Conservation (phyloP, 2,113 vertebrate species). For the Aplodontia rufa region DNA sequence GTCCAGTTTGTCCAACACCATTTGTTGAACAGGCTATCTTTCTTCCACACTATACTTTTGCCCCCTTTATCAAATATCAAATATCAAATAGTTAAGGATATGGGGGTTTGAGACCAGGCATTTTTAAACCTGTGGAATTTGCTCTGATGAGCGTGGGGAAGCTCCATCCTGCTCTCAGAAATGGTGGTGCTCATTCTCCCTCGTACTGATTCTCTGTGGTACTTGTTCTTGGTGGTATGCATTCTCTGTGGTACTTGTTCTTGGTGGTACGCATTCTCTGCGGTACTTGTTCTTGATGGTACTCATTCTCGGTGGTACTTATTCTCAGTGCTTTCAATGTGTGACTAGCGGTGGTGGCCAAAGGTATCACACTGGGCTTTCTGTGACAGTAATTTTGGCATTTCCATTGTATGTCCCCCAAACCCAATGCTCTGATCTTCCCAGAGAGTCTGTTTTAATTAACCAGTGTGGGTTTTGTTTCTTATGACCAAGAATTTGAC, state of each 20-base stretch:
- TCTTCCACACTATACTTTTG: too few relatives aligned
- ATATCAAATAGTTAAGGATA: too few relatives aligned
- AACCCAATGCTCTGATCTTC: neutral
- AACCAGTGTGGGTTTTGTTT: neutral
- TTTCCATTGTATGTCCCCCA: neutral
- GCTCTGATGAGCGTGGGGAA: too few relatives aligned
- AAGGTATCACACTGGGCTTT: neutral
- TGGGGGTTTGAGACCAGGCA: neutral
- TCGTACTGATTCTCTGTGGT: neutral
- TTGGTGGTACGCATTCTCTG: too few relatives aligned
- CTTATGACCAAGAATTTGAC: neutral
- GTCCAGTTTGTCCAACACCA: too few relatives aligned
- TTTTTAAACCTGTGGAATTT: too few relatives aligned
- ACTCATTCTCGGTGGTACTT: too few relatives aligned
- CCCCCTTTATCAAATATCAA: too few relatives aligned
- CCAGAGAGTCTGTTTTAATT: neutral
- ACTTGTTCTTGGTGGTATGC: neutral
- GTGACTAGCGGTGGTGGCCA: neutral
- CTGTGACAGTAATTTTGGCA: neutral
- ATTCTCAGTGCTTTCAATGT: neutral
- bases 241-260: too few relatives aligned
- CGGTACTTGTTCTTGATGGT: too few relatives aligned
- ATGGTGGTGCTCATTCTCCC: neutral
- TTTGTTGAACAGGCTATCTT: too few relatives aligned
- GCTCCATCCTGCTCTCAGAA: fast-evolving